Percentiles rank a stretch among this genome's conserved stretches.
Evolutionary conservation across 2,888 invertebrate species (phyloP).

Genomic region (Apamea monoglypha): DNA sequence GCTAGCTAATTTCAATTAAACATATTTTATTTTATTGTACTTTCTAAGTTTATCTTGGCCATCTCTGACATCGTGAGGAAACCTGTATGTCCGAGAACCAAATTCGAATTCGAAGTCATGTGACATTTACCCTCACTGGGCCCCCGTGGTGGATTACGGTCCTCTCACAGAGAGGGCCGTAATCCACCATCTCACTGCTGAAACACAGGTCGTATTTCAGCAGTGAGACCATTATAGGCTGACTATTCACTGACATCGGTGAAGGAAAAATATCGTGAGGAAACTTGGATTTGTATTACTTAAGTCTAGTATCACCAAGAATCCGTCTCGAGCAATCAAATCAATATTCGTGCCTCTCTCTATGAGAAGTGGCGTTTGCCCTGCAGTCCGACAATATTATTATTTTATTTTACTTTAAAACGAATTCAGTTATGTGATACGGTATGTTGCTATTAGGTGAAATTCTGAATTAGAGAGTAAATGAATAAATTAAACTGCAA

Average conservation of each 20-base stretch:
- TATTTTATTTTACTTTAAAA: not conserved
- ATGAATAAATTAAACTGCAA: not conserved
- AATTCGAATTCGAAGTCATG: not conserved
- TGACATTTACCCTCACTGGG: not conserved
- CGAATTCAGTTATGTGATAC: not conserved
- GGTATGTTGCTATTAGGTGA: not conserved
- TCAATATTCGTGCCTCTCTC: too few species aligned
- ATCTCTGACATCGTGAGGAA: not conserved
- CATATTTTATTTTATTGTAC: not conserved
- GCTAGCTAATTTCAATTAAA: not conserved
- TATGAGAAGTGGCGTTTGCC: too few species aligned
- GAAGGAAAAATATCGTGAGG: not conserved
- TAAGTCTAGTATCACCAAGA: not conserved
- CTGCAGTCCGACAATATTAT: not conserved
- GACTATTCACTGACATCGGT: not conserved
- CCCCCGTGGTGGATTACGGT: not conserved
- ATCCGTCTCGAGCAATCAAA: not conserved
- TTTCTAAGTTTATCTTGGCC: not conserved
- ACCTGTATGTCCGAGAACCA: not conserved
- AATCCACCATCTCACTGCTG: too few species aligned
- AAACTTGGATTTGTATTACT: not conserved
- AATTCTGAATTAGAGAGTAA: not conserved
- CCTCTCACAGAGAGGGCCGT: not conserved
- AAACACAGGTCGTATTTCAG: not conserved
- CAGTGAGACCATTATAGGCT: not conserved